Base-by-base conservation (phyloP, 2,113 vertebrate genomes). In the Callorhinus ursinus region DNA sequence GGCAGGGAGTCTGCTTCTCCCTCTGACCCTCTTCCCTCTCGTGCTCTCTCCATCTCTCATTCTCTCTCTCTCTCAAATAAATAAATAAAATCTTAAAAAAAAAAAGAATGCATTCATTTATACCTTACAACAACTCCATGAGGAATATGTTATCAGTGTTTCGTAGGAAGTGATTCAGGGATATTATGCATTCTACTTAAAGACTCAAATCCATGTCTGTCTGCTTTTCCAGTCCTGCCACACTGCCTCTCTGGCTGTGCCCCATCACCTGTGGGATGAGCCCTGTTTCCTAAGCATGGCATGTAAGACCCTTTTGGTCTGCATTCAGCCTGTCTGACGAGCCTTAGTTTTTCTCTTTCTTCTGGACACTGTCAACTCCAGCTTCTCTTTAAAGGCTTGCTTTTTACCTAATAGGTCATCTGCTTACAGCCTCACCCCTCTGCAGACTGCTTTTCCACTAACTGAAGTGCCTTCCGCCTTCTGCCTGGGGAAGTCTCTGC, bases 361-460 rank as follows among this genome's bases (percentile, higher is more conserved):
- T 80, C 71, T 71, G 28, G 46, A n/a, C 28, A 46, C 33, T 91
- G 71, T 55, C n/a, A 93, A 61, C 33, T 74, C 65, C 36, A 91
- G 13, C 24, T 72, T 90, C 39, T 88, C 80, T 79, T 80, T 59
- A 49, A 88, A 88, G 63, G n/a, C 42, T 90, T 86, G 16, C 24
- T 90, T 82, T 92, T 90, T 51, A 81, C 51, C 63, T 79, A 33
- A 36, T 39, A 88, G 82, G n/a, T 71, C 74, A 51, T 61, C 61
- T 90, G 72, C 87, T 93, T 83, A 19, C 59, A 69, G 18, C 83
- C 87, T 94, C 51, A 92, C 12, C 90, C 49, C 24, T 89, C 57
- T 93, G 26, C 49, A 71, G 69, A 81, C 24, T 84, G 51, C 77
- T 82, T 77, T 95, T 76, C 53, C 24, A 84, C 42, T 77, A 42